These are phyloP conservation scores for Saimiri boliviensis DNA, from an alignment of 2,113 vertebrate genomes.

Conservation along the genomic window DNA sequence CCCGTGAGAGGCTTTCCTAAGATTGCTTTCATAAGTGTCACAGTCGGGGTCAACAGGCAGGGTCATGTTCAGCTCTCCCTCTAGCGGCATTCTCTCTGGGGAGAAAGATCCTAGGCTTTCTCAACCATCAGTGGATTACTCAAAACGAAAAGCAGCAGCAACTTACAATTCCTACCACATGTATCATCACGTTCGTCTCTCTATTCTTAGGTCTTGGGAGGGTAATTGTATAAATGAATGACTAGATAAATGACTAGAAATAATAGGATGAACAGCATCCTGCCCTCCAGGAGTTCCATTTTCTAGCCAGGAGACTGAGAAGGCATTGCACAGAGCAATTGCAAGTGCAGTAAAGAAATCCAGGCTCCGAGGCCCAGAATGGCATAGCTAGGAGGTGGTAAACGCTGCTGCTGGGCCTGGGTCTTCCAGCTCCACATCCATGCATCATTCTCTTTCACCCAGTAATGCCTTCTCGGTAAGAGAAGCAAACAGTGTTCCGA, in stretches of 20 bases:
- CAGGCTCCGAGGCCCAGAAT: neutral
- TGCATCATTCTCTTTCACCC: neutral
- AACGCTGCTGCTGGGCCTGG: neutral
- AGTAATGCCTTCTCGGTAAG: rapidly evolving
- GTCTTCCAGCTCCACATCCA: neutral
- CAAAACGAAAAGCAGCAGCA: no score
- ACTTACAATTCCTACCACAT: neutral
- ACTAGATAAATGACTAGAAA: conserved; percentile 55
- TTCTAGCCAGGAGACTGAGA: neutral
- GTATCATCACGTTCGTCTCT: neutral
- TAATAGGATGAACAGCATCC: conserved; percentile 43
- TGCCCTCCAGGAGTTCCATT: conserved; percentile 23
- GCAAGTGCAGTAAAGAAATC: neutral
- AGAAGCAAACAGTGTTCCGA: neutral
- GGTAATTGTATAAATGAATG: conserved; percentile 52
- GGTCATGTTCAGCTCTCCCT: neutral
- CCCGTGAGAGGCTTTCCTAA: neutral
- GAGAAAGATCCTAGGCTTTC: neutral
- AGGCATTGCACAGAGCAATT: neutral
- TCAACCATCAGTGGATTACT: neutral
- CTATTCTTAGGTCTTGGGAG: conserved; percentile 41
- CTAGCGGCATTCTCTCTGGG: neutral
- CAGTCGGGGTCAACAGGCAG: neutral
- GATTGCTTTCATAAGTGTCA: neutral
- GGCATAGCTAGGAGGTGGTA: neutral